phyloP scores from a whole-genome alignment of 2,797 vertebrate species.

The Eurystomus glaucurus region DNA sequence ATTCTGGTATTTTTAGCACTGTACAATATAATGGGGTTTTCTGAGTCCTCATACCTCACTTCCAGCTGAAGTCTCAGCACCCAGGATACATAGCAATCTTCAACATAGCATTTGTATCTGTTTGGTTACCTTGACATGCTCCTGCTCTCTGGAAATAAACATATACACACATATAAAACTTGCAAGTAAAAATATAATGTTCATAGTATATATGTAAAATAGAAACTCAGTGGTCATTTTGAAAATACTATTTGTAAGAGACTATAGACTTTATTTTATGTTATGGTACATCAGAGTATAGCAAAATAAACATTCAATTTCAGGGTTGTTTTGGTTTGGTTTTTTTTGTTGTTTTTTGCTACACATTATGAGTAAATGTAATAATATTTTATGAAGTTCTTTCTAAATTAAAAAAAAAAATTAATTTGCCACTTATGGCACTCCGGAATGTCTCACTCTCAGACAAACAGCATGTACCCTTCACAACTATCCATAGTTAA shows the following conservation, averaged over 20 bases:
- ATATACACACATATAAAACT: neutral
- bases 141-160: neutral
- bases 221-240: neutral
- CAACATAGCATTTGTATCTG: neutral
- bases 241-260: neutral
- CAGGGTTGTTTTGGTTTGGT: neutral
- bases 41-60: constrained; percentile 1
- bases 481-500: neutral
- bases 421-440: neutral
- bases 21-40: constrained; percentile 36
- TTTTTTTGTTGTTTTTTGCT: neutral
- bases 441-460: neutral
- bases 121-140: neutral
- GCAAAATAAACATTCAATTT: neutral
- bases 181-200: neutral
- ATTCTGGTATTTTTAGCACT: neutral
- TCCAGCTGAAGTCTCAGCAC: constrained; percentile 13
- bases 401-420: neutral
- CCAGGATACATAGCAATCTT: constrained; percentile 54
- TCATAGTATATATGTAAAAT: neutral
- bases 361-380: neutral
- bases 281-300: neutral
- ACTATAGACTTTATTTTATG: neutral
- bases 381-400: neutral
- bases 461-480: neutral